These are phyloP conservation scores for Shargacucullia verbasci DNA, from an alignment of 2,888 invertebrate genomes.

Conservation along the genomic window DNA sequence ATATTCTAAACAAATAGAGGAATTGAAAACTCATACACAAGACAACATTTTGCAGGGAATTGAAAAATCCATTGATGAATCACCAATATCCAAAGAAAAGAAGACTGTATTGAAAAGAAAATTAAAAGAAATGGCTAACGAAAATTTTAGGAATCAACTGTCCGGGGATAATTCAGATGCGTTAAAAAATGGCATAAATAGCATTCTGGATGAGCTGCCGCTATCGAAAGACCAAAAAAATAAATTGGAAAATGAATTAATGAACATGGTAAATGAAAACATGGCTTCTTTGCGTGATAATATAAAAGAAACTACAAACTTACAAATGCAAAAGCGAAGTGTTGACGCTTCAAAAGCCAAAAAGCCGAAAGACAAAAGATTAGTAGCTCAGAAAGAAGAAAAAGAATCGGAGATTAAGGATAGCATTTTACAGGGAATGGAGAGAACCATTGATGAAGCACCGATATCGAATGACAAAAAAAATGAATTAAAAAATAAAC, in stretches of 20 bases:
- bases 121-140: background rate
- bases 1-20: no score
- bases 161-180: background rate
- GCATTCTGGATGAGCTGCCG: slow-evolving; percentile 29
- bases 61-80: slow-evolving; percentile 3
- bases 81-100: slow-evolving; percentile 6
- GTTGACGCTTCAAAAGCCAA: no score
- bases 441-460: slow-evolving; percentile 1
- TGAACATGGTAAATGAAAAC: background rate
- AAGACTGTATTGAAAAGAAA: background rate
- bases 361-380: no score
- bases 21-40: no score
- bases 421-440: background rate
- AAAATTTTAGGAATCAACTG: background rate
- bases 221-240: slow-evolving; percentile 33
- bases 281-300: background rate
- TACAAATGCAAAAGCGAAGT: no score
- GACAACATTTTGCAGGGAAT: background rate
- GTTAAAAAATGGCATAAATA: slow-evolving; percentile 24
- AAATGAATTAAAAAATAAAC: background rate
- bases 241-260: slow-evolving; percentile 1
- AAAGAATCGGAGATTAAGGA: background rate
- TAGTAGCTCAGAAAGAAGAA: background rate
- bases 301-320: background rate
- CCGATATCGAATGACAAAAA: slow-evolving; percentile 6